Evolutionary conservation across 2,113 vertebrate species (phyloP).

Genomic region (Psittacara wagleri): DNA sequence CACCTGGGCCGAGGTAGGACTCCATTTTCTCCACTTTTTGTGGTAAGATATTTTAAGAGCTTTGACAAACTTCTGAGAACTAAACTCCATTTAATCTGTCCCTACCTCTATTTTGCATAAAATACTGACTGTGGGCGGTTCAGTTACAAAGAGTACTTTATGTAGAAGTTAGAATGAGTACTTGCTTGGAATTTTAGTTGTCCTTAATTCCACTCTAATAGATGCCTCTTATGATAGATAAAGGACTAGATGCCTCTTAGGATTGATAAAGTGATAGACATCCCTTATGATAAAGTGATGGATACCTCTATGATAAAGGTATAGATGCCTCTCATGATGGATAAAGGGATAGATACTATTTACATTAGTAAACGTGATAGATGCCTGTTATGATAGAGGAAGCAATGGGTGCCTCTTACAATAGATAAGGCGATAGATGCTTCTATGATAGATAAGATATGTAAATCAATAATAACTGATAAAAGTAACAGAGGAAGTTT

Average conservation of each 20-base stretch:
- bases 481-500: not conserved
- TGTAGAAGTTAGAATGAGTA: not conserved
- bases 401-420: not conserved
- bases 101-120: not conserved
- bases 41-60: not conserved
- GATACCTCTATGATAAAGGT: not conserved
- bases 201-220: not conserved
- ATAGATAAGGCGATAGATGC: not conserved
- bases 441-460: not conserved
- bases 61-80: not conserved
- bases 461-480: not conserved
- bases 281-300: not conserved
- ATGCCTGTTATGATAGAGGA: not conserved
- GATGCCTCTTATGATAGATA: not conserved
- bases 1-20: not conserved
- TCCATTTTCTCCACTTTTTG: not conserved
- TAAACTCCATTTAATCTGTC: not conserved
- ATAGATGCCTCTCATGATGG: not conserved
- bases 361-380: not conserved
- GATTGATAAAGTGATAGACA: not conserved
- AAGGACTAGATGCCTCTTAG: not conserved
- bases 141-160: not conserved
- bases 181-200: not conserved
- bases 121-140: not conserved
- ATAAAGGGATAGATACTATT: not conserved